Base-by-base conservation (phyloP, 2,797 vertebrate species). In the Cossypha heuglini region DNA sequence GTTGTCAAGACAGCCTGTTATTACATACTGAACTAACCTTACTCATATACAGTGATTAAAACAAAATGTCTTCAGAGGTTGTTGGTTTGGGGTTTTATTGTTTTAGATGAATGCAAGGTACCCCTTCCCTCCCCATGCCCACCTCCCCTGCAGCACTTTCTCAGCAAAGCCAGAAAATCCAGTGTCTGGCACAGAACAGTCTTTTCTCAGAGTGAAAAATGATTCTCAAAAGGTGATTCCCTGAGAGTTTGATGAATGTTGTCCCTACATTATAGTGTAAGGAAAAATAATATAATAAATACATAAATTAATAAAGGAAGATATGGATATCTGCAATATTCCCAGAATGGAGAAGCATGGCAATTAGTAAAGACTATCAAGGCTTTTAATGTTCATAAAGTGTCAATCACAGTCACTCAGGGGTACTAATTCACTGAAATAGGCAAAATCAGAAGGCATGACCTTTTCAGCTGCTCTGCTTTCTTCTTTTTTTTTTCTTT, bases 1-100 rank as follows among this genome's bases (percentile, higher is more conserved):
- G 96, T 97, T 96, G 95, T 79, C 22, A 86, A 96, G 97, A 95
- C 93, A 97, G 96, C 86, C 93, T 77, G 68, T 88, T 96, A 96
- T 96, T 96, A 96, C 52, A 63, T 86, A 88, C 84, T 79, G 58
- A 91, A 69, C 89, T 80, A 94, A 82, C 86, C 94, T 81, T 31
- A 31, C 77, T 90, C 37, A 58, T 54, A 87, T 61, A 74, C 90
- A 95, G 85, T 15, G n/a, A 77, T 92, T 88, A 84, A 92, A 92
- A 91, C 38, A 91, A 91, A 94, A 63, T 4, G 14, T 96, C 93
- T 87, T 84, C 62, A 52, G 31, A 81, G 80, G 55, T n/a, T 81
- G 54, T 68, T 94, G 33, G n/a, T 81, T 93, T 86, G 87, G 38
- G 25, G 7, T 25, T 88, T 74, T 68, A 24, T 82, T 86, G 66